phyloP scores from a whole-genome alignment of 2,113 vertebrate species.

The Ammodytes dubius region DNA sequence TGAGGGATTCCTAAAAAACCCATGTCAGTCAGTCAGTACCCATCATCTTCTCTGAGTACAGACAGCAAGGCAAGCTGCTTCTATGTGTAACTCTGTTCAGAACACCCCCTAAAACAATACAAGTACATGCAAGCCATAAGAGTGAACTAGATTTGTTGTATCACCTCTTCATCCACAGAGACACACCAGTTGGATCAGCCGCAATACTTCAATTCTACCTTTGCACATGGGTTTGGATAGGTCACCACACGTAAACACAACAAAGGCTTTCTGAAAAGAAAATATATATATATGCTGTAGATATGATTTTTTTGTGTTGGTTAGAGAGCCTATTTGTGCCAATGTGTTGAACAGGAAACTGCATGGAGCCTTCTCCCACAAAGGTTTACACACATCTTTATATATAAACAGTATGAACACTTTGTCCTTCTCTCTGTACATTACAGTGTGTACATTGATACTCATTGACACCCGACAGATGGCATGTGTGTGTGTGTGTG shows the following conservation, averaged over 20 bases:
- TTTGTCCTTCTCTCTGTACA: slow-evolving; percentile 29
- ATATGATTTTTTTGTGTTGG: too few species aligned
- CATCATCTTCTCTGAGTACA: slow-evolving; percentile 22
- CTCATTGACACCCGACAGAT: slow-evolving; percentile 81
- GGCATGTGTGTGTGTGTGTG: slow-evolving; percentile 67
- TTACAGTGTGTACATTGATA: slow-evolving; percentile 46
- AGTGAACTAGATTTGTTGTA: neutral
- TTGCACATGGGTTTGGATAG: neutral
- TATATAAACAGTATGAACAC: neutral
- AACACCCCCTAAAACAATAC: slow-evolving; percentile 3
- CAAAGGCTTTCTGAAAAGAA: neutral
- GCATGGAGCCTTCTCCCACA: neutral
- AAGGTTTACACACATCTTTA: neutral
- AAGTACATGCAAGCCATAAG: slow-evolving; percentile 1
- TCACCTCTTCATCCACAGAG: neutral
- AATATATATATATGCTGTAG: neutral
- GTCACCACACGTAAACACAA: neutral
- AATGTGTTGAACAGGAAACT: neutral
- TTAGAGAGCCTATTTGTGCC: too few species aligned
- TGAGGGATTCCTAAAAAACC: slow-evolving; percentile 5
- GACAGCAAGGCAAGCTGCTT: neutral
- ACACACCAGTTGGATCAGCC: neutral
- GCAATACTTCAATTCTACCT: neutral
- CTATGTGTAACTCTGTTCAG: slow-evolving; percentile 11
- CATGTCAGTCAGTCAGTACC: slow-evolving; percentile 30